Base-by-base conservation (phyloP, 2,888 invertebrate species). In the Cylloceria caligata region DNA sequence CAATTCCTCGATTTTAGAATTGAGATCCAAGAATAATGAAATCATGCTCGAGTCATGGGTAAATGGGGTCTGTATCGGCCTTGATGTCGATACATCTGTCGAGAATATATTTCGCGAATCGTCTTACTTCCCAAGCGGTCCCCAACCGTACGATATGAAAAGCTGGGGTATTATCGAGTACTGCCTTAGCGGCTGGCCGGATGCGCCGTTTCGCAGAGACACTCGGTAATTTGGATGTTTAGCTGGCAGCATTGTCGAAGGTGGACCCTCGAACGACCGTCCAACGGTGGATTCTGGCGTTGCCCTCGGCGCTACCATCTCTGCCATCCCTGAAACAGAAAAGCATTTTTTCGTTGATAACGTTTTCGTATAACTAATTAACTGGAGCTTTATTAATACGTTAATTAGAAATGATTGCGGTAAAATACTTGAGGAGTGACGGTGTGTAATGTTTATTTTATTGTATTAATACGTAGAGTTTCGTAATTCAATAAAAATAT, bases 131-230 rank as follows among this genome's bases (percentile, higher is more conserved):
- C 94, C 94, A n/a, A 93, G 87, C 1, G 94, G 93, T 6, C 94
- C 94, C 94, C 94, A 94, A 13, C 94, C 94, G 83, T 94, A 94
- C 0, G 94, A 94, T 67, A 94, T 92, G 86, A 94, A 94, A 19
- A 94, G 87, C 81, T 94, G 93, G 1, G 94, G 94, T 85, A 94
- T 93, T 67, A 93, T 93, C 9, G 93, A 92, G 84, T 93, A 93
- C 69, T 93, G 92, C 85, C 90, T 88, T 84, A 91, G 85, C 19
- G 86, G 85, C 62, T 87, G 90, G 6, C 82, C 80, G 0, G 87
- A 80, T 24, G 84, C 80, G 5, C 89, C 86, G 42, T 89, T 91
- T 49, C 91, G 85, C 9, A 83, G 42, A 7, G 86, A 79, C 27
- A 90, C 87, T 13, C 90, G 88, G 80, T 87, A 84, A 65, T 87